Base-by-base conservation (phyloP, 2,797 vertebrate genomes). In the Etheostoma nigrum region DNA sequence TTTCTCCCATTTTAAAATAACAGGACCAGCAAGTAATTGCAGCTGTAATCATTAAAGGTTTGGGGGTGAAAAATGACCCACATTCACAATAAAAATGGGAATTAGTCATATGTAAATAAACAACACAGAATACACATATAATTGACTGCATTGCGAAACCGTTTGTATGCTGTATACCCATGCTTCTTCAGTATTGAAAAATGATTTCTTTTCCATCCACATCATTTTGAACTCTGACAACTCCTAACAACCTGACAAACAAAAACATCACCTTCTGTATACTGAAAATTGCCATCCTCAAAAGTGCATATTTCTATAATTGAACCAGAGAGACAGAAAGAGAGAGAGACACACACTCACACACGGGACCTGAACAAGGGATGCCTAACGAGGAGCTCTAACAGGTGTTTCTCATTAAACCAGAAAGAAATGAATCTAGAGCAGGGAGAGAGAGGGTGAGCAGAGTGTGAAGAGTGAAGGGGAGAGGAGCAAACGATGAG, bases 391-490 rank as follows among this genome's bases (percentile, higher is more conserved):
- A 92, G 89, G 69, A 86, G 69, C 66, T 83, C 83, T 62, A 92
- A 93, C 92, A 93, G 92, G 92, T 93, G 92, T 89, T 93, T 91
- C 90, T 94, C 92, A 93, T 93, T 93, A 93, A 89, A 84, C 66
- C 48, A 8, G 5, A 78, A 84, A 76, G 67, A 79, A 74, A 79
- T 21, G 47, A 80, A 86, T 61, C 47, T 27, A 48, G 77, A n/a
- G 70, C 62, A 71, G 51, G 27, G 36, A 58, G 79, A 62, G 40
- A 66, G 45, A 68, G 64, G 40, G 45, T 19, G 69, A 53, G 72
- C 44, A 42, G 48, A 45, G 78, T 53, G 81, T 54, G 65, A 68
- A 47, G 72, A 85, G 78, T 19, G 76, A 67, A 52, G 44, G 25
- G 67, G 66, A 64, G 58, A 80, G 68, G 65, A 67, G 82, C 74